Base-by-base conservation (phyloP, 2,888 invertebrate species). In the Erebia epiphron region DNA sequence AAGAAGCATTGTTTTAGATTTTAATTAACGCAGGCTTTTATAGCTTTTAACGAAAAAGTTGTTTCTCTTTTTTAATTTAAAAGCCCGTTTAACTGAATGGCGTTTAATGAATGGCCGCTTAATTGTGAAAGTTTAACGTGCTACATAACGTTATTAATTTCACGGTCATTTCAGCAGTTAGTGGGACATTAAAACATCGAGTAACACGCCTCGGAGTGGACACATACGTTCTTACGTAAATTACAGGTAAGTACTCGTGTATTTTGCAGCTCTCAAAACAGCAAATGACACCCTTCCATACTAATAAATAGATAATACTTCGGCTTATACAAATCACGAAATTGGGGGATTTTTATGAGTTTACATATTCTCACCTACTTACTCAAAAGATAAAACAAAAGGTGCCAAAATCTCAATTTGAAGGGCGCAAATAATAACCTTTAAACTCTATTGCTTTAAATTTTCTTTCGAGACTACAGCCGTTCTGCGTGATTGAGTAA, bases 131-230 rank as follows among this genome's bases (percentile, higher is more conserved):
- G 60, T 60, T 57, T 60, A 60, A 50, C 54, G 52, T 54, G 54
- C 66, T 10, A 46, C 50, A 60, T 26, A 66, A 60, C 13, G 21
- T 50, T 41, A 21, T 66, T 66, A 57, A 57, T 66, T 66, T 64
- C 63, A 57, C 56, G 61, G 50, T 61, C 69, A 65, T 52, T 61
- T 56, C 56, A 63, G 60, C 35, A 41, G 63, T 67, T 54, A 70
- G 60, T 60, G 46, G 56, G 46, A 49, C 62, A 69, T 72, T 70
- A 60, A 72, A 67, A 64, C 60, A 61, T 65, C 46, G 63, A 67
- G 58, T 56, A 46, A 54, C 56, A 54, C 21, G 26, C 14, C 3
- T 46, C 43, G 7, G 41, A 60, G 60, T n/a, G 21, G 64, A 43
- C 14, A 21, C 26, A 18, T n/a, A 13, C n/a, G 8, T 5, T n/a